A percentile compares a stretch with the other conserved stretches of the same genome.
phyloP scores from a whole-genome alignment of 2,888 invertebrate species.

The Linyphia triangularis region DNA sequence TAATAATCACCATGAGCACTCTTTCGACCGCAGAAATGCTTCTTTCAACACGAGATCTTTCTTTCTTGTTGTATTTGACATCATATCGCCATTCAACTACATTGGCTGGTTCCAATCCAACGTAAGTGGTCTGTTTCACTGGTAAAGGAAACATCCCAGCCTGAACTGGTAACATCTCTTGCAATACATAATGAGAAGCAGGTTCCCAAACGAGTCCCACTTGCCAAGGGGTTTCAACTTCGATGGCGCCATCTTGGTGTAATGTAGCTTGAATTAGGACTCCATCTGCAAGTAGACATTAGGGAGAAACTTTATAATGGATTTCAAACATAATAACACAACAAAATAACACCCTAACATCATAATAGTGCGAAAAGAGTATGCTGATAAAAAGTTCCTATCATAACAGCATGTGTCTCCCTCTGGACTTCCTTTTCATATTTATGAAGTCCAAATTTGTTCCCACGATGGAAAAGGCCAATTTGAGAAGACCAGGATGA shows the following conservation, averaged over 20 bases:
- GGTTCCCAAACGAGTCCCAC: conserved; percentile 76
- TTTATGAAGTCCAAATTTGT: too few relatives aligned
- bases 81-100: conserved; percentile 76
- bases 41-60: conserved; percentile 63
- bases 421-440: too few relatives aligned
- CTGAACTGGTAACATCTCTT: conserved; percentile 76
- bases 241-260: conserved; percentile 77
- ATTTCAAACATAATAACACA: not conserved
- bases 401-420: too few relatives aligned
- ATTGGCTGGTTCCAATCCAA: conserved; percentile 69
- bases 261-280: conserved; percentile 73
- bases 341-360: too few relatives aligned
- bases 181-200: conserved; percentile 76
- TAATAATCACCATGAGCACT: conserved; percentile 71
- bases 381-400: too few relatives aligned
- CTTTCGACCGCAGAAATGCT: conserved; percentile 76
- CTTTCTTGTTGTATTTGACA: conserved; percentile 75
- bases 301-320: not conserved
- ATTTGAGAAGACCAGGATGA: too few relatives aligned
- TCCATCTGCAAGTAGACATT: conserved; percentile 60
- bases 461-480: too few relatives aligned
- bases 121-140: conserved; percentile 74
- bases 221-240: conserved; percentile 76
- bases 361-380: too few relatives aligned
- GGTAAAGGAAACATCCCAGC: conserved; percentile 77